Evolutionary conservation across 2,888 invertebrate genomes (phyloP), one percentile per base, ranked within the genome.

Genomic region (Heteropelma amictum): DNA sequence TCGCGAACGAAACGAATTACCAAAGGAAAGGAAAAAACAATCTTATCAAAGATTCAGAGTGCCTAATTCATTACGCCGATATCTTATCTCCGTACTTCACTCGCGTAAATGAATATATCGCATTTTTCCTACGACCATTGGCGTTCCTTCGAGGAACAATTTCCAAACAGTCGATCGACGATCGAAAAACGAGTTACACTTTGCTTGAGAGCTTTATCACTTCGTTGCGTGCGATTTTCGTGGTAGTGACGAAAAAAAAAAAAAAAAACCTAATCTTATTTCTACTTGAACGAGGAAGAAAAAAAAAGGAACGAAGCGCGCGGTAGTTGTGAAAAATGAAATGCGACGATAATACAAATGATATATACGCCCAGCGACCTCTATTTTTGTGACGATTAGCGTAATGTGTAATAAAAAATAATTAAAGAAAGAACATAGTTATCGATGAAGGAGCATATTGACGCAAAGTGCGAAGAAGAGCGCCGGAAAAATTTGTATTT

Each of bases 381-480:
- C 80, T 84, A 84, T 83, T 82, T 84, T 83, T 84, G 77, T 83
- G 80, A 82, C 77, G 72, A 79, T 80, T 77, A 79, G 74, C 75
- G 61, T 75, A 79, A 76, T 70, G 56, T 38, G 49, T 68, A 38
- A 53, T 40, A 14, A 26, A 67, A 12, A 33, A 58, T 35, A 12
- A 19, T 49, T 47, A 64, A 56, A 61, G 26, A 70, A 74, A 33
- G 23, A 54, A 65, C 70, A 51, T n/a, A 45, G 19, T 49, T 35
- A 61, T 70, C 54, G 51, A 49, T 12, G 33, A 69, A 58, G 38
- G 63, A 51, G 60, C 54, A 47, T 40, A 68, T 19, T 42, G 19
- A 47, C 14, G 54, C 54, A 33, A 40, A 40, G 61, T 47, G 54
- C 26, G 47, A 8, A 63, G 12, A 47, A 42, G 47, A 47, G 33